Base-by-base conservation (phyloP, 2,888 invertebrate genomes). In the Sepioteuthis lessoniana region DNA sequence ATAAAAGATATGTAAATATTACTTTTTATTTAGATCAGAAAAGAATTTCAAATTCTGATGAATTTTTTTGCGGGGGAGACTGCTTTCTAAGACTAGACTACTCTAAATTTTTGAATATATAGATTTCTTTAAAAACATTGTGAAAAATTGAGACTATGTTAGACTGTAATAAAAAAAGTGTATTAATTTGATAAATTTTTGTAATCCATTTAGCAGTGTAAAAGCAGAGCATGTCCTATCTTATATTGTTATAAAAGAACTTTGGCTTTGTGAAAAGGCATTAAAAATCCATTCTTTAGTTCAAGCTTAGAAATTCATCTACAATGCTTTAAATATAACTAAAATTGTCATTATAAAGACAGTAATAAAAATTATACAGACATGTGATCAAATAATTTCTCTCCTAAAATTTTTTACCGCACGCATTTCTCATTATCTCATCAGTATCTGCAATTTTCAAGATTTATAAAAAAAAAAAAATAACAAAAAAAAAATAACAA, bases 311-410 rank as follows among this genome's bases (percentile, higher is more conserved):
- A 76, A 76, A 21, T 55, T 76, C 35, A 35, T 35, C 76, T 76
- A 76, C 76, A 76, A 76, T 76, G 76, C 76, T 76, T 76, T 76
- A 76, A 76, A 76, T 76, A n/a, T 35, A n/a, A 76, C 76, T 76
- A 76, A 76, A 76, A 76, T 76, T 13, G 16, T 76, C n/a, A 76
- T 76, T 76, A 76, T n/a, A 76, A 76, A 35, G 76, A 76, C n/a
- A n/a, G 76, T 76, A 76, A 76, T 76, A 76, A 35, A 76, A 76
- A n/a, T n/a, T n/a, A 76, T n/a, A 76, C 76, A 76, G 76, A 35
- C n/a, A 76, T 35, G n/a, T 76, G n/a, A 76, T 19, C n/a, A 76
- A 76, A 76, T 76, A 76, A 76, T 35, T 35, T 76, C 76, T 13
- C 76, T 13, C 35, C 76, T 76, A 76, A 35, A 76, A 76, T n/a